phyloP scores from a whole-genome alignment of 2,113 vertebrate genomes.

The Chloropsis hardwickii region DNA sequence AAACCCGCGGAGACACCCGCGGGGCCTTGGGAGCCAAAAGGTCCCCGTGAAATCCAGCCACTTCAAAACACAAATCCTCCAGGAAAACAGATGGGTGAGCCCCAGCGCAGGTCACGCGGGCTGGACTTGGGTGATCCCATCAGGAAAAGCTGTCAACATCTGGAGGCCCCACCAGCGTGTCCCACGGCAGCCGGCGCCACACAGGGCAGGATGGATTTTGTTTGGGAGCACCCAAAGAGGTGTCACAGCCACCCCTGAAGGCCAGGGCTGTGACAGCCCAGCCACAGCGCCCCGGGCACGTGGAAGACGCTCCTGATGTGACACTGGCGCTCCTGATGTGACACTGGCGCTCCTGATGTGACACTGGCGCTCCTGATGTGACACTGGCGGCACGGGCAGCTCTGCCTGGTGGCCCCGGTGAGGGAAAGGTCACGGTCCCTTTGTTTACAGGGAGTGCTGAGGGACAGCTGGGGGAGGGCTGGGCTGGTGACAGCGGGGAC shows the following conservation, averaged over 20 bases:
- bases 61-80: not conserved
- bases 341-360: not conserved
- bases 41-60: not conserved
- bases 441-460: fast-evolving
- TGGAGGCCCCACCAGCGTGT: not conserved
- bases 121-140: not conserved
- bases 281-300: not conserved
- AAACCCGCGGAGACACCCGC: not conserved
- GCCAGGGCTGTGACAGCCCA: not conserved
- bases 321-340: too few species aligned
- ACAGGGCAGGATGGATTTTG: not conserved
- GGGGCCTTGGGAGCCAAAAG: not conserved
- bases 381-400: not conserved
- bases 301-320: fast-evolving
- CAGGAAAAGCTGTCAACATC: not conserved
- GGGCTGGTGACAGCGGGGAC: not conserved
- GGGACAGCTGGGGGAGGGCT: not conserved
- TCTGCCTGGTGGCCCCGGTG: not conserved
- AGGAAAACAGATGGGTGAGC: not conserved
- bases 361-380: not conserved
- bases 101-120: fast-evolving
- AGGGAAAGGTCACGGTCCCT: not conserved
- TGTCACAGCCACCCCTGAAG: fast-evolving
- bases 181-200: not conserved
- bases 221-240: not conserved